phyloP scores from a whole-genome alignment of 2,888 invertebrate genomes.

The Chalcosyrphus nemorum region DNA sequence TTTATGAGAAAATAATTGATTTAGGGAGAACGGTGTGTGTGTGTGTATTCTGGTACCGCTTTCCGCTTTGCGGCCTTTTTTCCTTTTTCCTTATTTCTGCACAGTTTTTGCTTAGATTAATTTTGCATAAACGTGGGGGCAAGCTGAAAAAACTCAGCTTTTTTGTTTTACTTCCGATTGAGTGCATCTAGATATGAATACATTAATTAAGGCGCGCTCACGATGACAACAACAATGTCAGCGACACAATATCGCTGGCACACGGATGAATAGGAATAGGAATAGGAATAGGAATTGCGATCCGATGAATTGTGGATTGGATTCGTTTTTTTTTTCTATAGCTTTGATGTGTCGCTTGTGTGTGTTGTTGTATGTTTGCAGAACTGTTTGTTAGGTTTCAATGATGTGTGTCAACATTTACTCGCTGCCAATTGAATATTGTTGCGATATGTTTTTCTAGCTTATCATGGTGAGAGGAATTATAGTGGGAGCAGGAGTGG shows the following conservation, averaged over 20 bases:
- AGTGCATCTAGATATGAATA: slow-evolving; percentile 44
- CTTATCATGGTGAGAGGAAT: not conserved
- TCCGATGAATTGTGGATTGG: slow-evolving; percentile 16
- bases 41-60: not conserved
- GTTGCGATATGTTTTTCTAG: not conserved
- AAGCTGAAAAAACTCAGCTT: not conserved
- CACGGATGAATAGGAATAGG: slow-evolving; percentile 11
- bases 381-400: slow-evolving; percentile 11
- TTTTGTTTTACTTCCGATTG: slow-evolving; percentile 50
- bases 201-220: slow-evolving; percentile 47
- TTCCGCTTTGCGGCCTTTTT: not conserved
- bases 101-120: slow-evolving; percentile 42
- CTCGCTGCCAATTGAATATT: slow-evolving; percentile 10
- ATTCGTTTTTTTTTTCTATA: slow-evolving; percentile 18
- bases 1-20: slow-evolving; percentile 58
- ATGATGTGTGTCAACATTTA: slow-evolving; percentile 35
- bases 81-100: not conserved
- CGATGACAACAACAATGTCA: slow-evolving; percentile 6
- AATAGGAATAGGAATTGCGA: too few species aligned
- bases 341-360: not conserved
- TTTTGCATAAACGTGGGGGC: slow-evolving; percentile 18
- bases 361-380: not conserved
- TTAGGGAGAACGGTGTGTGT: slow-evolving; percentile 5
- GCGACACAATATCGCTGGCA: not conserved
- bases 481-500: not conserved